phyloP scores from a whole-genome alignment of 2,113 vertebrate genomes.

The Gymnobelideus leadbeateri region DNA sequence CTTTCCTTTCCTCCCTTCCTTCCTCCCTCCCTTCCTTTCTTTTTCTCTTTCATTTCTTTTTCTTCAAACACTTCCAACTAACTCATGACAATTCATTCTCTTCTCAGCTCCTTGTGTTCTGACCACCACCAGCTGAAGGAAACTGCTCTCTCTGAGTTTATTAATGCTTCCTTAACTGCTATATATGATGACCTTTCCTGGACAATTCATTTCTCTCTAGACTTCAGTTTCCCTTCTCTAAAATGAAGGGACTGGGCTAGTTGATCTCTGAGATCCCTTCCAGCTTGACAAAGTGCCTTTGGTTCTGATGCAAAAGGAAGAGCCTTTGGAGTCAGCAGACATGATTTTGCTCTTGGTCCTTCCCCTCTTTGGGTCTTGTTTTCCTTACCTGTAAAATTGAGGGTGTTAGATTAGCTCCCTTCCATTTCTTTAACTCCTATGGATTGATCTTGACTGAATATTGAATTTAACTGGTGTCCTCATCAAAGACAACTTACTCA shows the following conservation, averaged over 20 bases:
- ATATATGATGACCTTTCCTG: no score
- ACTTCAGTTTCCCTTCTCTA: neutral
- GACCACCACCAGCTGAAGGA: no score
- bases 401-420: neutral
- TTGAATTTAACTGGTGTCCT: neutral
- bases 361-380: neutral
- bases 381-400: neutral
- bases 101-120: neutral
- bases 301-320: neutral
- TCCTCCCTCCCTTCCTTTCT: no score
- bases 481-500: neutral
- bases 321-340: neutral
- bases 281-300: neutral
- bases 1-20: no score
- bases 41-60: neutral
- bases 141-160: no score
- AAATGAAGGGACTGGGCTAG: neutral
- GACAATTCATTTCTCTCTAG: neutral
- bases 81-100: neutral
- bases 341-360: neutral
- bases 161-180: no score
- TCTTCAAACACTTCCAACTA: neutral
- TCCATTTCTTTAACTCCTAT: neutral
- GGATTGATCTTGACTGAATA: neutral
- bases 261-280: no score